These are phyloP conservation scores for Gobiocypris rarus DNA, from an alignment of 2,113 vertebrate genomes.

Conservation along the genomic window DNA sequence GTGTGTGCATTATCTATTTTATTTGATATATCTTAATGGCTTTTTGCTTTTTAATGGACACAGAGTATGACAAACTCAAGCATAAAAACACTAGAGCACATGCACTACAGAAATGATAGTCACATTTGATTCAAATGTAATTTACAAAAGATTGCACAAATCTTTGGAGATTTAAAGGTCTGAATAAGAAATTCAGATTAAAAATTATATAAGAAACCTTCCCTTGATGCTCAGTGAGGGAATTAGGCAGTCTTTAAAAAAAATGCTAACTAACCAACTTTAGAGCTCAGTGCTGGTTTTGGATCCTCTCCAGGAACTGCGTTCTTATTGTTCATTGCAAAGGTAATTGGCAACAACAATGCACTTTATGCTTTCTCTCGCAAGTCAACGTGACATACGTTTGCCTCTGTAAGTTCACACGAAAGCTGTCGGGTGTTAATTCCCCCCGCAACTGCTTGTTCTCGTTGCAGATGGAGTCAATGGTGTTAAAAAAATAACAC, in stretches of 20 bases:
- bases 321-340: neutral
- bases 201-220: neutral
- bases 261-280: conserved; percentile 24
- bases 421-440: conserved; percentile 23
- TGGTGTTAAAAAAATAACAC: conserved; percentile 56
- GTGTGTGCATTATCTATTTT: too few relatives aligned
- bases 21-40: too few relatives aligned
- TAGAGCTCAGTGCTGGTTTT: neutral
- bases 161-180: neutral
- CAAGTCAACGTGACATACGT: conserved; percentile 11
- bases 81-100: neutral
- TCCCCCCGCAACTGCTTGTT: neutral
- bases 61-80: neutral
- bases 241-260: conserved; percentile 4
- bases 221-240: conserved; percentile 8
- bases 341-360: conserved; percentile 4
- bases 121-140: neutral
- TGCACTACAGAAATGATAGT: neutral
- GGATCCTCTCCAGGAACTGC: neutral
- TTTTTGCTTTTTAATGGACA: neutral
- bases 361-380: neutral
- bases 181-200: conserved; percentile 17
- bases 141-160: neutral
- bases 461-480: conserved; percentile 38
- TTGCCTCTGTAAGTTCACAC: neutral